Evolutionary conservation across 92 coral and sea anemone genomes (phyloP), one percentile per base, ranked within the genome.

Genomic region (Galaxea fascicularis): DNA sequence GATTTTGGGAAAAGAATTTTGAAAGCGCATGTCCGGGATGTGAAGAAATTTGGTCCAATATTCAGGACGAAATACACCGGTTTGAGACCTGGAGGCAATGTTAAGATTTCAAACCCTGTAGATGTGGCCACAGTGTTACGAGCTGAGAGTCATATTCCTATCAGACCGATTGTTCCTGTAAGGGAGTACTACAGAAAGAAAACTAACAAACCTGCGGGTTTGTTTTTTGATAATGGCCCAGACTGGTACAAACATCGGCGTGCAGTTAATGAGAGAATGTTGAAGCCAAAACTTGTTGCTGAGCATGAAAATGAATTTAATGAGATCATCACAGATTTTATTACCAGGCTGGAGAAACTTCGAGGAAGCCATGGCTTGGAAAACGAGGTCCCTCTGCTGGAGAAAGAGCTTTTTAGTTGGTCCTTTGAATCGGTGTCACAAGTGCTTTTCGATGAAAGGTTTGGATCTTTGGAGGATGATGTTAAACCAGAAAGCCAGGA

Each of bases 361-460:
- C 83, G 86, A 35, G 53, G 78, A 77, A 60, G 51, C 68, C 80
- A 63, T 51, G 56, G 76, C 49, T 30, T 77, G 56, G 81, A 75
- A 60, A 30, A 92, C 73, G 98, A 91, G 28, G 85, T 94, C 21
- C 83, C 41, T 13, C 9, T 70, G 47, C 84, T 94, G 9, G 83
- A 91, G 51, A 73, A 86, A n/a, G 98, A 91, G 63, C 87, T 94
- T 21, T 89, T 89, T 73, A 92, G 88, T 44, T 94, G 95, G 95
- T 89, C 95, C 59, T 94, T 94, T 46, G 98, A 94, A 59, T 91
- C 95, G 20, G 89, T 91, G 0, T 73, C 91, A 0, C 82, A 25
- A 22, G 85, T 89, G 60, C 77, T 94, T 20, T 87, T 94, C 26
- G 91, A 91, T 53, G 84, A 78, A 76, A 70, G 95, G 59, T 74